Evolutionary conservation across 1,140 invertebrate genomes (phyloP), one percentile per base, ranked within the genome.

Genomic region (Elymnias hypermnestra): DNA sequence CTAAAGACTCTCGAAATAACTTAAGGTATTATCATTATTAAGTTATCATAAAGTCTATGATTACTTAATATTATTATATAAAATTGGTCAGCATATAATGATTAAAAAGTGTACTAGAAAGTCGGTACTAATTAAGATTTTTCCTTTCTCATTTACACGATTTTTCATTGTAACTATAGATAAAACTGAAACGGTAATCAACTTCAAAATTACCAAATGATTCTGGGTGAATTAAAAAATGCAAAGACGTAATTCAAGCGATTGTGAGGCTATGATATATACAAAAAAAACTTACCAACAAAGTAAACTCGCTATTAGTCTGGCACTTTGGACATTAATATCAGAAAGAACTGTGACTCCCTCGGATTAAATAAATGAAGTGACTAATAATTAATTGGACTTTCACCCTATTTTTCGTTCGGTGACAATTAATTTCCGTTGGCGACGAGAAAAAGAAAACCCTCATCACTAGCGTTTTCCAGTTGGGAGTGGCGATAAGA

Each of bases 341-440:
- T 76, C 56, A 65, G 58, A 77, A 73, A 70, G 74, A 78, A 73
- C 65, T 63, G 50, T 44, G 48, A 23, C 54, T 61, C 57, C 59
- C 63, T 53, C 51, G 75, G 72, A 77, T 82, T 84, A 82, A 81
- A 84, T 83, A 84, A 84, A 83, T 84, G 78, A 81, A 84, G 72
- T 84, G 71, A 72, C 74, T 79, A 81, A 81, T 84, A 84, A 84
- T 84, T 84, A 84, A 84, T 84, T 83, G 76, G 76, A 84, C 69
- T 84, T 84, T 82, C 72, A 69, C 78, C 81, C 81, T 72, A 81
- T 84, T 84, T 84, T 83, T 76, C 71, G 81, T 84, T 83, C 70
- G 76, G 81, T 74, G 81, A 84, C 77, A 83, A 82, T 84, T 83
- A 82, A 84, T 84, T 84, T 84, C 76, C 77, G 71, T 68, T 65